phyloP scores from a whole-genome alignment of 2,888 invertebrate species.

The Nephrotoma appendiculata region DNA sequence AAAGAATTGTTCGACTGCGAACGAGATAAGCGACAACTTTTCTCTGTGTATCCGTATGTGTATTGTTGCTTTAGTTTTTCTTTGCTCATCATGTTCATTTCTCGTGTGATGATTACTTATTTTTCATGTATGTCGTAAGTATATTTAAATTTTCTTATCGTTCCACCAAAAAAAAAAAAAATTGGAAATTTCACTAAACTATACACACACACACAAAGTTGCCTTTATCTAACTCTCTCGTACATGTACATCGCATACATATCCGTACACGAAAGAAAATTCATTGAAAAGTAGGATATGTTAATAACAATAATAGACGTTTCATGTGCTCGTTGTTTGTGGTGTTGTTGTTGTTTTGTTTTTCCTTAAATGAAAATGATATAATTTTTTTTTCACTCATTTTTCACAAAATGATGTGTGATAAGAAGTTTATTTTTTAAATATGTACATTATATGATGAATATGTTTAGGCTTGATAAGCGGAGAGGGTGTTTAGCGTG shows the following conservation, averaged over 20 bases:
- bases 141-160: neutral
- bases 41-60: neutral
- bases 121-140: neutral
- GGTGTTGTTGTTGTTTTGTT: neutral
- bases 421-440: neutral
- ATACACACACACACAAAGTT: neutral
- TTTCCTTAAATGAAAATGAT: neutral
- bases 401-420: neutral
- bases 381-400: neutral
- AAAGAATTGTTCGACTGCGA: constrained; percentile 2
- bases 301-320: neutral
- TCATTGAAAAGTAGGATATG: neutral
- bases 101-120: neutral
- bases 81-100: neutral
- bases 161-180: neutral
- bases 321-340: neutral
- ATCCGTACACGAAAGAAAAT: neutral
- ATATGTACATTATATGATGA: neutral
- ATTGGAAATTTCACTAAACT: neutral
- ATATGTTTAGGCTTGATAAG: neutral
- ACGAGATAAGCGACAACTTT: constrained; percentile 1
- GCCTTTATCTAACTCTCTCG: neutral
- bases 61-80: neutral
- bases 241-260: neutral
- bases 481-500: neutral